Conservation (phyloP, 1,140 invertebrate species). For the Diorhabda sublineata region DNA sequence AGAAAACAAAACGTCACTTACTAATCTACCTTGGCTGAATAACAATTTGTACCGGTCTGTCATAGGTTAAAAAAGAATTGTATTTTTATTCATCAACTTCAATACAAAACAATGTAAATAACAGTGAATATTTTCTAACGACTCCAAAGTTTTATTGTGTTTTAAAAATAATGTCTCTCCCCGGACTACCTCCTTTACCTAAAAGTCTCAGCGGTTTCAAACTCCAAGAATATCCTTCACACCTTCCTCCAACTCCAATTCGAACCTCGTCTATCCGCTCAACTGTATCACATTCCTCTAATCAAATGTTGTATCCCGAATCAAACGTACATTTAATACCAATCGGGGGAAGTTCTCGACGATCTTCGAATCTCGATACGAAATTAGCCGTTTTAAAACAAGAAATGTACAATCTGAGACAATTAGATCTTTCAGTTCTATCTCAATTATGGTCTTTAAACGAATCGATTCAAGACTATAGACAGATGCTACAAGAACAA, state of each 20-base stretch:
- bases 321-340: not conserved
- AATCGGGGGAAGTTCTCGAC: not conserved
- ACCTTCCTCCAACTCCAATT: not conserved
- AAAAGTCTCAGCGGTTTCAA: slow-evolving; percentile 10
- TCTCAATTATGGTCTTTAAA: slow-evolving; percentile 85
- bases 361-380: slow-evolving; percentile 10
- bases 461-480: slow-evolving; percentile 83
- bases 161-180: not conserved
- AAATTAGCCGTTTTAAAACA: slow-evolving; percentile 10
- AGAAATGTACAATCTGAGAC: slow-evolving; percentile 64
- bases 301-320: not conserved
- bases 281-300: not conserved
- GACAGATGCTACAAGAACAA: slow-evolving; percentile 66
- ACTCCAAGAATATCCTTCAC: slow-evolving; percentile 1
- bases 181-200: slow-evolving; percentile 10
- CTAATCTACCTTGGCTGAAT: too few relatives aligned
- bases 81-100: too few relatives aligned
- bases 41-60: too few relatives aligned
- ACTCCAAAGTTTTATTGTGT: too few relatives aligned
- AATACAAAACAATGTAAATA: too few relatives aligned
- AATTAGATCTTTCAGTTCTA: slow-evolving; percentile 77
- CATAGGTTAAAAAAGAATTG: too few relatives aligned
- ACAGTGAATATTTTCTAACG: too few relatives aligned
- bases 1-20: too few relatives aligned
- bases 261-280: not conserved